Conservation (phyloP, 1,140 invertebrate genomes). For the Brachionus sp. region DNA sequence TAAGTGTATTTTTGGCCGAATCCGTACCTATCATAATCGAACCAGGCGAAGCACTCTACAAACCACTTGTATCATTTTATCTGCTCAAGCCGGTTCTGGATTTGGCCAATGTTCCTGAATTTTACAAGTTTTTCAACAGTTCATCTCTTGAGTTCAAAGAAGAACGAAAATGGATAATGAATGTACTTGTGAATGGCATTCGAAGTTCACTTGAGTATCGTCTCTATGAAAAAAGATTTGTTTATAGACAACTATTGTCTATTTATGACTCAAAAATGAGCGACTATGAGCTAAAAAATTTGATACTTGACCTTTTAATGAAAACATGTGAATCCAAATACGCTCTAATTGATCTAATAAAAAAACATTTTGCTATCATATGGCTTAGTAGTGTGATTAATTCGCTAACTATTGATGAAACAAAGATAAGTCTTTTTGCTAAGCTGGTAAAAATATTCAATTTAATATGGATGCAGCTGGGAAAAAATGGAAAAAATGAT, state of each 20-base stretch:
- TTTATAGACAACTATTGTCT: conserved; percentile 65
- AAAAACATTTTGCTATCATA: conserved; percentile 50
- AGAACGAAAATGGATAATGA: conserved; percentile 69
- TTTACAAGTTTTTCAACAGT: conserved; percentile 70
- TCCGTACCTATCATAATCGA: conserved; percentile 66
- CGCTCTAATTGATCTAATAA: conserved; percentile 49
- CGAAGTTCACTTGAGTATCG: conserved; percentile 64
- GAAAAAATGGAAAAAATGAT: background rate
- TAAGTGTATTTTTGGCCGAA: conserved; percentile 69
- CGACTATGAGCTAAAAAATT: conserved; percentile 47
- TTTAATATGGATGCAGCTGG: background rate
- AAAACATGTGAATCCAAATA: conserved; percentile 49
- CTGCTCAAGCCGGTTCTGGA: conserved; percentile 69
- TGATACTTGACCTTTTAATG: conserved; percentile 49
- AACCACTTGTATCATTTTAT: conserved; percentile 68
- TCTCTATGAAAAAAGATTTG: conserved; percentile 63
- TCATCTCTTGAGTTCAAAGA: conserved; percentile 62
- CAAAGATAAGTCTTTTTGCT: background rate
- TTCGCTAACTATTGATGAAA: background rate
- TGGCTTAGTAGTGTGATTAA: conserved; percentile 49
- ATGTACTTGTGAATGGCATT: conserved; percentile 67
- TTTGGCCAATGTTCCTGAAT: conserved; percentile 71
- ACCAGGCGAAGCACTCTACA: conserved; percentile 62
- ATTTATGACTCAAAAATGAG: conserved; percentile 60
- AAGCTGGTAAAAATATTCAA: conserved; percentile 8